Evolutionary conservation across 2,888 invertebrate species (phyloP).

Genomic region (Junonia oenone): DNA sequence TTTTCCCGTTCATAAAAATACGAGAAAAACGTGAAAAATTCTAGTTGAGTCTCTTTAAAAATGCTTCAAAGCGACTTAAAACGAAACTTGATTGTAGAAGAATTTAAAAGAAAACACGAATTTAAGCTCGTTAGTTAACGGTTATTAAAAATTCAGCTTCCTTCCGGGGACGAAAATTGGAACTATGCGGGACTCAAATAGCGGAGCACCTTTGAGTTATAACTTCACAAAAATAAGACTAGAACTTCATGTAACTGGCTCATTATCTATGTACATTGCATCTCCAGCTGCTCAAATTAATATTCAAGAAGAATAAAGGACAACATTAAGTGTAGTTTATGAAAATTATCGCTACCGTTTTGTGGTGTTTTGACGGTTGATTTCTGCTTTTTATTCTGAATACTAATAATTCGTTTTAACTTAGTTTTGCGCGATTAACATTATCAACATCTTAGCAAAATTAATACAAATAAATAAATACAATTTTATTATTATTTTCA

Average conservation of each 20-base stretch:
- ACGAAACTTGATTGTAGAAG: neutral
- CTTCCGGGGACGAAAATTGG: neutral
- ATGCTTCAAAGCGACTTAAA: neutral
- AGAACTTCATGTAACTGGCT: neutral
- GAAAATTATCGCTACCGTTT: too few relatives aligned
- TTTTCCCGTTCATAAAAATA: neutral
- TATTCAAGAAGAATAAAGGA: neutral
- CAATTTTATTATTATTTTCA: too few relatives aligned
- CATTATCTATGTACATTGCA: neutral
- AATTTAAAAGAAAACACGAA: neutral
- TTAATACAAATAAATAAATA: too few relatives aligned
- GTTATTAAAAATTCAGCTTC: conserved; percentile 15
- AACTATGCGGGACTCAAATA: neutral
- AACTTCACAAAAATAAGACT: neutral
- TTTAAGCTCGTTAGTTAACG: conserved; percentile 16
- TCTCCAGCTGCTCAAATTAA: neutral
- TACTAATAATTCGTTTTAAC: too few relatives aligned
- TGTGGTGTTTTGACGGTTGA: too few relatives aligned
- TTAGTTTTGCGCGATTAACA: too few relatives aligned
- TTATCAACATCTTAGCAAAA: too few relatives aligned
- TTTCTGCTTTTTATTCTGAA: too few relatives aligned
- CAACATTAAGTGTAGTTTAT: too few relatives aligned
- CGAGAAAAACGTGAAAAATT: neutral
- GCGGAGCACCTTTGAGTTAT: neutral
- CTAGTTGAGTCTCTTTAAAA: neutral